Conservation (phyloP, 2,888 invertebrate species). For the Acleris cristana region DNA sequence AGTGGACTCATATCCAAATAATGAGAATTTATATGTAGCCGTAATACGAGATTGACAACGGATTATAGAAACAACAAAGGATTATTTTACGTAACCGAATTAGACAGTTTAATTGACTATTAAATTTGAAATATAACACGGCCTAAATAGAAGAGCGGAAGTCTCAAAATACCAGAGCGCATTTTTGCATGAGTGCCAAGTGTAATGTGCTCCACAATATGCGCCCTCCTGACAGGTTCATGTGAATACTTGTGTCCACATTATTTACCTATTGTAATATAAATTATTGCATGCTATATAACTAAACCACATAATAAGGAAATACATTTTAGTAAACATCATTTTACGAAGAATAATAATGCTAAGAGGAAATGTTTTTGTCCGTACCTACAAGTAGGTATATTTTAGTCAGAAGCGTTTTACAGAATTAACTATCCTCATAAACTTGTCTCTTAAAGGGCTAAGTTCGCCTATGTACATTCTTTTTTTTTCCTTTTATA, state of each 20-base stretch:
- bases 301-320: slow-evolving; percentile 27
- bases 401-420: too few species aligned
- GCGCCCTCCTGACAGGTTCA: slow-evolving; percentile 1
- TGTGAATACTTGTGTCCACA: slow-evolving; percentile 10
- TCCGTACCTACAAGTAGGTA: neutral
- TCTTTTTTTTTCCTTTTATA: too few species aligned
- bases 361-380: slow-evolving; percentile 16
- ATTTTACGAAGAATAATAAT: slow-evolving; percentile 1
- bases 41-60: too few species aligned
- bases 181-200: slow-evolving; percentile 36
- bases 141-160: slow-evolving; percentile 26
- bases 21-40: too few species aligned
- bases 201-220: slow-evolving; percentile 16
- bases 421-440: too few species aligned
- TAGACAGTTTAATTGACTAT: slow-evolving; percentile 10
- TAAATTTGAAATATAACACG: slow-evolving; percentile 14
- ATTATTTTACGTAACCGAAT: too few species aligned
- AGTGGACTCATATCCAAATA: too few species aligned
- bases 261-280: slow-evolving; percentile 12
- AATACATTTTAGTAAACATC: slow-evolving; percentile 11
- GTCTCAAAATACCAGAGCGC: slow-evolving; percentile 24
- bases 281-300: neutral
- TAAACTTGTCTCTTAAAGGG: too few species aligned
- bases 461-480: too few species aligned
- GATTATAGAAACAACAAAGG: too few species aligned